These are phyloP conservation scores for Pelobates fuscus DNA, from an alignment of 2,113 vertebrate species.

Conservation along the genomic window DNA sequence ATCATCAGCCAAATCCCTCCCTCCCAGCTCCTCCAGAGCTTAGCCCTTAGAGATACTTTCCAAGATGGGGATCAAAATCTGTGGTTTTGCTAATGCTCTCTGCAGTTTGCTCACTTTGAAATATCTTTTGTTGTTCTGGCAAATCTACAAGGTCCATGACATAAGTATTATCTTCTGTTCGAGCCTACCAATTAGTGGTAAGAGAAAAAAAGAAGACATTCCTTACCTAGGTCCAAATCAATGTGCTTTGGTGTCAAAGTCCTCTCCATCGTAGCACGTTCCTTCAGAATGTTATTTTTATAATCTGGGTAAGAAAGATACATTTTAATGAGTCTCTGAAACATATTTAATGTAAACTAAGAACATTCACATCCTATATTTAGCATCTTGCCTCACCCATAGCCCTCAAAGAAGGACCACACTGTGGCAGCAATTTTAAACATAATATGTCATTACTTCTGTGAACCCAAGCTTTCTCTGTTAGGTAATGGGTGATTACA, in stretches of 20 bases:
- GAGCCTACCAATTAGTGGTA: slow-evolving; percentile 28
- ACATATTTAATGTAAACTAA: slow-evolving; percentile 3
- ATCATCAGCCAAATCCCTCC: slow-evolving; percentile 44
- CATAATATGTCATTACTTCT: slow-evolving; percentile 2
- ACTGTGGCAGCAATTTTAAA: slow-evolving; percentile 27
- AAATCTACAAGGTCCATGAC: background rate
- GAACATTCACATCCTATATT: background rate
- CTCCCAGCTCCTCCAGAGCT: background rate
- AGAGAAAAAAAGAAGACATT: background rate
- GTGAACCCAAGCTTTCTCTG: background rate
- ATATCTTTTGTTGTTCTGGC: background rate
- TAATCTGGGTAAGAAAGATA: slow-evolving; percentile 73
- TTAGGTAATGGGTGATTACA: background rate
- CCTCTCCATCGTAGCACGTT: slow-evolving; percentile 73
- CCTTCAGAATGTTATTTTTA: slow-evolving; percentile 95
- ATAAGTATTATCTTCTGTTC: background rate
- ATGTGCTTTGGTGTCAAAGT: slow-evolving; percentile 78
- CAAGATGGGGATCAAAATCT: slow-evolving; percentile 51
- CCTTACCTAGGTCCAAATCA: slow-evolving; percentile 88
- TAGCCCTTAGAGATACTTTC: background rate
- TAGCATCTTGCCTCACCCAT: background rate
- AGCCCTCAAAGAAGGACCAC: background rate
- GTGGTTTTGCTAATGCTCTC: slow-evolving; percentile 45
- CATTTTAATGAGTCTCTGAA: background rate
- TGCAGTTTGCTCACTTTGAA: background rate